Percentiles rank a stretch among this genome's conserved stretches.
phyloP scores from a whole-genome alignment of 92 coral and sea anemone genomes.

The Isaurus tuberculatus region DNA sequence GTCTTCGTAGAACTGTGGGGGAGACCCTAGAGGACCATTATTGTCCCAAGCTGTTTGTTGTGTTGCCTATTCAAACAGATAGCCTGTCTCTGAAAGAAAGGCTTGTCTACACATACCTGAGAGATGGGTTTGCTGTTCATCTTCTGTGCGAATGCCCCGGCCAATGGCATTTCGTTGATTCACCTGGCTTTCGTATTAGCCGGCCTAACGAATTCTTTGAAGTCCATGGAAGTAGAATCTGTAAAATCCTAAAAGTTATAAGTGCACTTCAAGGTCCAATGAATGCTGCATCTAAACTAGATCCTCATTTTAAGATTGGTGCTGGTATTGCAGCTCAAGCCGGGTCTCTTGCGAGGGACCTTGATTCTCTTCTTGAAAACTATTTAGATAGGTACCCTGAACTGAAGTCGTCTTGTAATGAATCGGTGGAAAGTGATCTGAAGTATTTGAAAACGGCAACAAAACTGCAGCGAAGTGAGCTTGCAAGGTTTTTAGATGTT shows the following conservation, averaged over 20 bases:
- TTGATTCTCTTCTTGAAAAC: conserved; percentile 26
- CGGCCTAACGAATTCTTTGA: conserved; percentile 24
- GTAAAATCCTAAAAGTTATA: conserved; percentile 25
- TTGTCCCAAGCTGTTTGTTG: conserved; percentile 37
- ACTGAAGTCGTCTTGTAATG: conserved; percentile 18
- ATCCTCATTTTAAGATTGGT: conserved; percentile 9
- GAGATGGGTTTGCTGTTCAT: conserved; percentile 50
- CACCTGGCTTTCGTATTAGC: conserved; percentile 46
- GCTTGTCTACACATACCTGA: conserved; percentile 39
- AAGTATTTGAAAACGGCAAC: conserved; percentile 38
- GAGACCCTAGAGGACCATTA: conserved; percentile 40
- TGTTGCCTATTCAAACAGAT: conserved; percentile 17
- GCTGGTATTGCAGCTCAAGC: conserved; percentile 22
- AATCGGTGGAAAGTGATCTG: conserved; percentile 13
- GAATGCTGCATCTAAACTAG: not conserved
- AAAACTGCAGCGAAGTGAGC: conserved; percentile 36
- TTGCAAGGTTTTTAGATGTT: conserved; percentile 29
- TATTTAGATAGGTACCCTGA: conserved; percentile 36
- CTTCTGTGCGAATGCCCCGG: conserved; percentile 46
- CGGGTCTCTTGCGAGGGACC: conserved; percentile 21
- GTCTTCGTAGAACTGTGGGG: conserved; percentile 20
- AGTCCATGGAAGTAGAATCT: conserved; percentile 31
- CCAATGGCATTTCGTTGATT: conserved; percentile 30
- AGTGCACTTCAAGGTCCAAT: conserved; percentile 22
- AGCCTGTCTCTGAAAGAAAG: conserved; percentile 41